Conservation (phyloP, 1,140 invertebrate genomes). For the Parasteatoda tepidariorum region DNA sequence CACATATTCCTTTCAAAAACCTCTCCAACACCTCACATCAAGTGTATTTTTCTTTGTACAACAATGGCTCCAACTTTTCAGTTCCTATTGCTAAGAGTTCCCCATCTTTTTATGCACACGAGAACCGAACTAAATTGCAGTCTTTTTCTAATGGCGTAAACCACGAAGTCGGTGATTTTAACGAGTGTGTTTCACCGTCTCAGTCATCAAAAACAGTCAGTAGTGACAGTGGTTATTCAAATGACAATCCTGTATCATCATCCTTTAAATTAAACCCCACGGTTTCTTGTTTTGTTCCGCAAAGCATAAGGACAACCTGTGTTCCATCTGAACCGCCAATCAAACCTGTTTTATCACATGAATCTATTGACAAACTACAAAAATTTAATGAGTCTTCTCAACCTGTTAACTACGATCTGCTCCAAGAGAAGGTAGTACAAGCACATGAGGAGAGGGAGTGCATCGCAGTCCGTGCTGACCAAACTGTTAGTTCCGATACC, state of each 20-base stretch:
- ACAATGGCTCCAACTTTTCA: not conserved
- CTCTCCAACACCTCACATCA: not conserved
- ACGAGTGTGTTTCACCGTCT: not conserved
- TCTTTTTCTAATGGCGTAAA: not conserved
- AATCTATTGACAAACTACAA: not conserved
- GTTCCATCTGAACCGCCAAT: not conserved
- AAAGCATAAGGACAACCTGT: constrained; percentile 1
- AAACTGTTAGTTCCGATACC: not conserved
- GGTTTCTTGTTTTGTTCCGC: constrained; percentile 33
- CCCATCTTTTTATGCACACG: not conserved
- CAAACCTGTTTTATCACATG: not conserved
- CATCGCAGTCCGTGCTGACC: not conserved
- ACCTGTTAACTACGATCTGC: not conserved
- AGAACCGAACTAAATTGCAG: not conserved
- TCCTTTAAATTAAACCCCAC: constrained; percentile 37
- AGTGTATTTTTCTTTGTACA: not conserved
- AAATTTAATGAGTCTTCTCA: not conserved
- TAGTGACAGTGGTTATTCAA: not conserved
- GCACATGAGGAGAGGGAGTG: not conserved
- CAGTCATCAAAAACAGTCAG: constrained; percentile 2
- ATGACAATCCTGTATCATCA: not conserved
- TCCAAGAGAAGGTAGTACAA: not conserved
- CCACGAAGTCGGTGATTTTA: not conserved
- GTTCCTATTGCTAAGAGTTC: not conserved
- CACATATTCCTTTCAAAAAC: not conserved